phyloP scores from a whole-genome alignment of 2,113 vertebrate genomes.

The Chiloscyllium plagiosum region DNA sequence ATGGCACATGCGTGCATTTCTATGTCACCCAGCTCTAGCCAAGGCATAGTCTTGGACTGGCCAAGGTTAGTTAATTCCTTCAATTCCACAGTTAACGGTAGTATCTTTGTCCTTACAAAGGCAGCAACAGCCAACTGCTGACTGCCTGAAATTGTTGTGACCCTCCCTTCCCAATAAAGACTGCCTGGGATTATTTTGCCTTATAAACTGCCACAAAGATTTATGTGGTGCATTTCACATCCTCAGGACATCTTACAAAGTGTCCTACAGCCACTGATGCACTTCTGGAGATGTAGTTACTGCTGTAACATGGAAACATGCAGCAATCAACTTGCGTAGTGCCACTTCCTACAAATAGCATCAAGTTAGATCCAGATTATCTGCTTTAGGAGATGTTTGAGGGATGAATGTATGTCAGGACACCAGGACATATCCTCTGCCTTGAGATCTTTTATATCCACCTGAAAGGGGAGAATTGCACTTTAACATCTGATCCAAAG shows the following conservation, averaged over 20 bases:
- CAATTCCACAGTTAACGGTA: background rate
- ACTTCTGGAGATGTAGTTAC: background rate
- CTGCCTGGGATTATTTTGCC: background rate
- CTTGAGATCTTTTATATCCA: background rate
- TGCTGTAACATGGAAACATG: background rate
- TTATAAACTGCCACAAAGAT: background rate
- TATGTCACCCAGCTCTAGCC: background rate
- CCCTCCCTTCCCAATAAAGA: background rate
- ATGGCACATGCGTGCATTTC: background rate
- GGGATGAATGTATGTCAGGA: background rate
- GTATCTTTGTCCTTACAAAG: background rate
- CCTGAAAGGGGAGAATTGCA: background rate
- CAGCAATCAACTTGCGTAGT: background rate
- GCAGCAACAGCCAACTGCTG: background rate
- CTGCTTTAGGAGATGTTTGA: background rate
- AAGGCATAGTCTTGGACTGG: background rate
- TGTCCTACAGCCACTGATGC: background rate
- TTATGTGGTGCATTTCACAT: background rate
- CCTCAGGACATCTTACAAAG: background rate
- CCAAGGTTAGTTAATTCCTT: background rate
- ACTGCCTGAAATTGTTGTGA: background rate
- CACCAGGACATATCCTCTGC: background rate
- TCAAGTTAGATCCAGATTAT: background rate
- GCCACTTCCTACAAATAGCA: background rate
- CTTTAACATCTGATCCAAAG: background rate